Evolutionary conservation across 2,113 vertebrate genomes (phyloP).

Genomic region (Mesocricetus auratus): DNA sequence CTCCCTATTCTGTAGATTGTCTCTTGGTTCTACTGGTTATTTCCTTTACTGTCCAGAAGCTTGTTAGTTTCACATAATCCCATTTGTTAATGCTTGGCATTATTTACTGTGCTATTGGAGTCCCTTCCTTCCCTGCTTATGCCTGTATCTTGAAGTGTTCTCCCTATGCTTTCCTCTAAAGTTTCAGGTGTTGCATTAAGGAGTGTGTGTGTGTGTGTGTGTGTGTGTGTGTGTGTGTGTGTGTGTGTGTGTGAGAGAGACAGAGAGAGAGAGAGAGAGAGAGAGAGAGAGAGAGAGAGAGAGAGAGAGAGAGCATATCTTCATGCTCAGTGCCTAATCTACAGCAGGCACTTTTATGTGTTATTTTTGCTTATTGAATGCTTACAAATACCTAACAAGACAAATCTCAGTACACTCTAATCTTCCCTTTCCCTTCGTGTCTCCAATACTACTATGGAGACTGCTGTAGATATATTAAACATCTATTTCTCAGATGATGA

Average conservation of each 20-base stretch:
- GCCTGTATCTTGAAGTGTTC: neutral
- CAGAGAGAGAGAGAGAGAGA: neutral
- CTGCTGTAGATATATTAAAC: neutral
- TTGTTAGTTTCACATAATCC: neutral
- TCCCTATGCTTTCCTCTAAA: neutral
- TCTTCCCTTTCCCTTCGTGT: neutral
- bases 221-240: neutral
- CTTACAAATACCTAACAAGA: neutral
- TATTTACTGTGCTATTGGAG: neutral
- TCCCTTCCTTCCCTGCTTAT: neutral
- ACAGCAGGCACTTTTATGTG: neutral
- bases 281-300: neutral
- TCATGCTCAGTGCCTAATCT: neutral
- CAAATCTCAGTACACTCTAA: neutral
- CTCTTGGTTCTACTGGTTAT: neutral
- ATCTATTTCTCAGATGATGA: neutral
- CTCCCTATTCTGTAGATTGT: neutral
- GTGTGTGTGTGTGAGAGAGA: neutral
- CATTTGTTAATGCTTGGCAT: neutral
- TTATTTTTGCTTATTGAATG: neutral
- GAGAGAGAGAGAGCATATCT: neutral
- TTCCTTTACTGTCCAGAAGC: neutral
- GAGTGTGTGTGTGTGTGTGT: neutral
- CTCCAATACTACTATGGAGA: neutral
- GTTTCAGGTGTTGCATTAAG: conserved; percentile 1